A percentile compares a stretch with the other conserved stretches of the same genome.
Conservation (phyloP, 2,888 invertebrate genomes). For the Eristalis arbustorum region DNA sequence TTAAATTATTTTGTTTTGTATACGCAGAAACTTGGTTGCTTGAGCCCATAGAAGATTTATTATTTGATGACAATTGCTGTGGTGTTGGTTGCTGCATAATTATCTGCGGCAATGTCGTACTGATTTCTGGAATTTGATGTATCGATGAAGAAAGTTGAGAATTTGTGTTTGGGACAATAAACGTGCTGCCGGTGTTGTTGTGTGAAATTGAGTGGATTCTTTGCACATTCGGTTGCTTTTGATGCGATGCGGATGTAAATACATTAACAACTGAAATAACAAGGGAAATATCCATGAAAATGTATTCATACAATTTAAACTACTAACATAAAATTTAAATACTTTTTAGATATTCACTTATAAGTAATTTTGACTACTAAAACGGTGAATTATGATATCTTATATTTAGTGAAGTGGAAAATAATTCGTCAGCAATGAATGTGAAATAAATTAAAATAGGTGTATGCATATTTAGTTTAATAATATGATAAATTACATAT, state of each 20-base stretch:
- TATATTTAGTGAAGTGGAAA: too few relatives aligned
- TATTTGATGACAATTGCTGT: conserved; percentile 61
- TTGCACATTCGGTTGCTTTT: conserved; percentile 71
- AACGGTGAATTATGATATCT: too few relatives aligned
- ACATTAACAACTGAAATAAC: conserved; percentile 75
- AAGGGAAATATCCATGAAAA: background rate
- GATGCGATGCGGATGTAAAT: conserved; percentile 73
- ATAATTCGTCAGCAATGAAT: too few relatives aligned
- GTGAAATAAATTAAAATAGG: too few relatives aligned
- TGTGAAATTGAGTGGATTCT: conserved; percentile 73
- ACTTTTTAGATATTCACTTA: background rate
- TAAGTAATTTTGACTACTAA: too few relatives aligned
- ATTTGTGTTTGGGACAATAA: conserved; percentile 51
- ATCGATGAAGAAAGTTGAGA: conserved; percentile 60
- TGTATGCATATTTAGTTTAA: too few relatives aligned
- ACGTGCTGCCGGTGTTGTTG: conserved; percentile 68
- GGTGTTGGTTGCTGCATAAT: conserved; percentile 71
- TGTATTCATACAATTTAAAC: too few relatives aligned
- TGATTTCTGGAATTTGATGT: conserved; percentile 72
- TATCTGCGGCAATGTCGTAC: conserved; percentile 73
- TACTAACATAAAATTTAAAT: too few relatives aligned
- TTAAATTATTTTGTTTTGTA: conserved; percentile 70
- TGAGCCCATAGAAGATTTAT: conserved; percentile 27
- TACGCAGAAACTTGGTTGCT: conserved; percentile 45
- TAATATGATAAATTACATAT: too few relatives aligned